Evolutionary conservation across 2,888 invertebrate species (phyloP).

Genomic region (Leptinotarsa haldemani): DNA sequence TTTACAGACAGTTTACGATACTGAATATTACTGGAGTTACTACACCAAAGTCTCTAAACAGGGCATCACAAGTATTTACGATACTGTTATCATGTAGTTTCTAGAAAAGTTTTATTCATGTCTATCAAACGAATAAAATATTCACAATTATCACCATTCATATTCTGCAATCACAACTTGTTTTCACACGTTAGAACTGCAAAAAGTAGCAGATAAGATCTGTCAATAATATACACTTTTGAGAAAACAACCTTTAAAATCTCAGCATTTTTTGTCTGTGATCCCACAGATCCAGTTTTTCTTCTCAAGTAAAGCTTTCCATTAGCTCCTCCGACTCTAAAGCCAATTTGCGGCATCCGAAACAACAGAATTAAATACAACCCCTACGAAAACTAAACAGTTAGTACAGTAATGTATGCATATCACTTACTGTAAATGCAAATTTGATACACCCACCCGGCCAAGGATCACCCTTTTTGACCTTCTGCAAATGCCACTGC

Average conservation of each 20-base stretch:
- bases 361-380: slow-evolving; percentile 33
- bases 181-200: too few species aligned
- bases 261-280: neutral
- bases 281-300: neutral
- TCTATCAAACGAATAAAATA: too few species aligned
- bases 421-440: slow-evolving; percentile 64
- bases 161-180: too few species aligned
- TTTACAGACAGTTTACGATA: too few species aligned
- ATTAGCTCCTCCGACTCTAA: slow-evolving; percentile 12
- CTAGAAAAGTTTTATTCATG: too few species aligned
- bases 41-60: too few species aligned
- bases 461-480: slow-evolving; percentile 50
- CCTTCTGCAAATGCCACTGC: slow-evolving; percentile 64
- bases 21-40: too few species aligned
- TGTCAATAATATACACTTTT: too few species aligned
- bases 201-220: too few species aligned
- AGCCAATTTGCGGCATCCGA: slow-evolving; percentile 33
- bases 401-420: slow-evolving; percentile 57
- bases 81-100: too few species aligned
- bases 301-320: neutral
- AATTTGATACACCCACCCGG: slow-evolving; percentile 50
- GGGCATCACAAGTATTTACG: too few species aligned
- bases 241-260: neutral
- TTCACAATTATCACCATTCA: too few species aligned
- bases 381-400: slow-evolving; percentile 37